phyloP scores from a whole-genome alignment of 2,797 vertebrate species.

The Crocodylus rhombifer region DNA sequence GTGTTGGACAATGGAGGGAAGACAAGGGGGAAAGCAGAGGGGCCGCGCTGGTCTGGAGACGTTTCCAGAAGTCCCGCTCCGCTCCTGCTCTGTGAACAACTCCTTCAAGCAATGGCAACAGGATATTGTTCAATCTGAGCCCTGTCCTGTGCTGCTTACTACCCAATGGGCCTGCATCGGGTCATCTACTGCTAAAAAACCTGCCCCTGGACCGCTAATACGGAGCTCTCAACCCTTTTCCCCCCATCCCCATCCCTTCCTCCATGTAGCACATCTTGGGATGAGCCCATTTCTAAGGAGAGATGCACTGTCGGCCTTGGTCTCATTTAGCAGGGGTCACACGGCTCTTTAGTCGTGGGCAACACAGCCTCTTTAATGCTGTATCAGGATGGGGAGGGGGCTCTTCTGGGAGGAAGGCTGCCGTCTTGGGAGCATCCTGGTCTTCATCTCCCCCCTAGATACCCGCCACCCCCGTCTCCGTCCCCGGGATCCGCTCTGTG shows the following conservation, averaged over 20 bases:
- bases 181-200: constrained; percentile 85
- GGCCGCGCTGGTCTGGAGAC: not conserved
- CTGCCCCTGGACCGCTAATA: constrained; percentile 61
- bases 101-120: constrained; percentile 51
- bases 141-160: constrained; percentile 78
- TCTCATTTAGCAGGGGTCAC: constrained; percentile 81
- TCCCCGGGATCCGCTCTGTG: constrained; percentile 84
- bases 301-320: constrained; percentile 77
- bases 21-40: not conserved
- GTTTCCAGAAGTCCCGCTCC: not conserved
- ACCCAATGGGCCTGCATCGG: constrained; percentile 87
- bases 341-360: constrained; percentile 73
- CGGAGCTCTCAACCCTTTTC: constrained; percentile 56
- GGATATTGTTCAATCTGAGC: constrained; percentile 81
- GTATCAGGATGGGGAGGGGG: constrained; percentile 82
- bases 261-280: constrained; percentile 19
- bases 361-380: constrained; percentile 76
- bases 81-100: not conserved
- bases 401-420: constrained; percentile 80
- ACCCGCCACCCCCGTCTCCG: constrained; percentile 43
- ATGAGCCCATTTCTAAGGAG: constrained; percentile 81
- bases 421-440: constrained; percentile 85
- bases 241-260: not conserved
- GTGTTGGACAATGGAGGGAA: not conserved
- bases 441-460: constrained; percentile 81